phyloP scores from a whole-genome alignment of 2,113 vertebrate genomes.

The Chlamydotis undulata region DNA sequence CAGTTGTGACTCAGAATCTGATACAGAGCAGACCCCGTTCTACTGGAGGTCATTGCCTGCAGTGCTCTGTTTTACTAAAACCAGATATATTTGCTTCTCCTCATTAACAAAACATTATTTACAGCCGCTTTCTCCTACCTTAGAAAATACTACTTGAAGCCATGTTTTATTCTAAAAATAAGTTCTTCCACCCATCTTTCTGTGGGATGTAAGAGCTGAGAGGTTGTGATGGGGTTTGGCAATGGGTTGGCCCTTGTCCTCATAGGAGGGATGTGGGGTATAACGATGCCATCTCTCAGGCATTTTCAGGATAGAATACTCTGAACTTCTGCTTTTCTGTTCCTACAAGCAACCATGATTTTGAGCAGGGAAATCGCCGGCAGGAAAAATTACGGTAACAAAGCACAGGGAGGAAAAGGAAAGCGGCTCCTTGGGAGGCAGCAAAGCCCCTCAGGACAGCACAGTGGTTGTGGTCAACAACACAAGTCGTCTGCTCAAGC shows the following conservation, averaged over 20 bases:
- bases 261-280: background rate
- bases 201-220: background rate
- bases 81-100: background rate
- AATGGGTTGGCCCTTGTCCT: background rate
- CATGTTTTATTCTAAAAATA: rapidly evolving
- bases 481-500: background rate
- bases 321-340: background rate
- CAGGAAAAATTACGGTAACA: background rate
- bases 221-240: background rate
- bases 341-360: background rate
- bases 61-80: background rate
- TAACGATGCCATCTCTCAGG: background rate
- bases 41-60: background rate
- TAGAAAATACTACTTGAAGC: background rate
- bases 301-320: background rate
- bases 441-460: background rate
- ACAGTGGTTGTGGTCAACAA: rapidly evolving
- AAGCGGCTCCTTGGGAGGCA: background rate
- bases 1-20: background rate
- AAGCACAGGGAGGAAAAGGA: background rate
- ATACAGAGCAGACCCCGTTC: background rate
- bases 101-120: background rate
- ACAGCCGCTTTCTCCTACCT: background rate
- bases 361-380: background rate
- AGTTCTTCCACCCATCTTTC: background rate